These are phyloP conservation scores for Brachionus plicatilis DNA, from an alignment of 1,140 invertebrate genomes.

Conservation along the genomic window DNA sequence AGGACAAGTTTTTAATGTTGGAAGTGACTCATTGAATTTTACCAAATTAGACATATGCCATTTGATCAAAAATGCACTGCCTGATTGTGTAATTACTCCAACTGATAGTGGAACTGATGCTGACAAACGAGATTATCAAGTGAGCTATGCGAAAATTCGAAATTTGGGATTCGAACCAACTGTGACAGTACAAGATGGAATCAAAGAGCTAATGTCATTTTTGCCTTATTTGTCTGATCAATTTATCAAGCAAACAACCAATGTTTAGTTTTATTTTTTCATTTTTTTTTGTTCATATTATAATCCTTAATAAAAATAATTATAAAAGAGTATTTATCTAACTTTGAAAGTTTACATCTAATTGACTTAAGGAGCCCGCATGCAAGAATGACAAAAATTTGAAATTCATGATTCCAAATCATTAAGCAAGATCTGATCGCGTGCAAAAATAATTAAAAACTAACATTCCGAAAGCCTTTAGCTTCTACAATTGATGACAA, in stretches of 20 bases:
- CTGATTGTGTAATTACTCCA: constrained; percentile 31
- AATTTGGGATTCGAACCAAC: constrained; percentile 44
- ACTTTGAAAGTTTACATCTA: not conserved
- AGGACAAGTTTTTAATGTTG: constrained; percentile 46
- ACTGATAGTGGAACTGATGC: constrained; percentile 27
- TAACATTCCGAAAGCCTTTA: not conserved
- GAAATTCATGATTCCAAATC: not conserved
- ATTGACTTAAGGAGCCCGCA: not conserved
- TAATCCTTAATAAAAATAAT: not conserved
- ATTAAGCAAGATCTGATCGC: not conserved
- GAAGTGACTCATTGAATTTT: constrained; percentile 46
- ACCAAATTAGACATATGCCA: constrained; percentile 44
- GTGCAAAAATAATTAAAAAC: not conserved
- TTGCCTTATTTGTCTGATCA: constrained; percentile 43
- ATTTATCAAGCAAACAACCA: constrained; percentile 44
- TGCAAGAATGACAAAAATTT: not conserved
- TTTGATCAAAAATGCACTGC: constrained; percentile 42
- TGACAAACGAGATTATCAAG: constrained; percentile 44
- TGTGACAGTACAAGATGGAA: constrained; percentile 44
- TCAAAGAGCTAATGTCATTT: constrained; percentile 43
- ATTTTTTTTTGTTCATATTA: not conserved
- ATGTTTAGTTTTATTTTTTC: constrained; percentile 41
- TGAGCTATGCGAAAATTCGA: constrained; percentile 46
- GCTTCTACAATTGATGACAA: not conserved
- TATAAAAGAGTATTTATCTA: not conserved